Base-by-base conservation (phyloP, 2,797 vertebrate species). In the Chelon labrosus region DNA sequence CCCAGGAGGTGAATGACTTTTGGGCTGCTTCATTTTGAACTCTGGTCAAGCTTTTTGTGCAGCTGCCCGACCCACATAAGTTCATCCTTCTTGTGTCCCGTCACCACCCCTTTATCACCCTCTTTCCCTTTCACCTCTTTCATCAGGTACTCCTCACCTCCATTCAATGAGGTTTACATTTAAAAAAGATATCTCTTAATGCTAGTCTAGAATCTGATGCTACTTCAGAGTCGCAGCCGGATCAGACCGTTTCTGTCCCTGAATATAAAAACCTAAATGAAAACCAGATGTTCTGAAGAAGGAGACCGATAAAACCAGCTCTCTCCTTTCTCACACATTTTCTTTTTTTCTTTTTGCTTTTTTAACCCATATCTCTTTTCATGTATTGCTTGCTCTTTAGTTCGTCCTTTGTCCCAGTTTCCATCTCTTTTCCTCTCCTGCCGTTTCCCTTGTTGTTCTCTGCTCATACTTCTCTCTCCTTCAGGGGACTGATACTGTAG, bases 211-310 rank as follows among this genome's bases (percentile, higher is more conserved):
- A 19, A 37, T 62, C 42, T 27, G 53, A 54, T 46, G 61, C 54
- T 64, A 3, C 55, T 70, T 57, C 3, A n/a, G 37, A 51, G 70
- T 67, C n/a, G 7, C 53, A 2, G 50, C 20, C 17, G 5, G 25
- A 64, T 53, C 38, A n/a, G 25, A 25, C 6, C 0, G 4, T 35
- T 58, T 70, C 38, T 61, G 17, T 27, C 19, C 41, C 19, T 1
- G 14, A 63, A 61, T 2, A 69, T 37, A 61, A 66, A 80, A 64
- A 19, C 2, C 7, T 0, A 63, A 83, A 92, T 85, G 70, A 67
- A 63, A 83, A 88, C 67, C 82, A 86, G 82, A 88, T 88, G 84
- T 76, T 74, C 12, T 73, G n/a, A 17, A 22, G 38, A 75, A 22
- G 14, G 20, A 10, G 37, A 55, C 47, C 61, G 53, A 73, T 62